Evolutionary conservation across 2,888 invertebrate genomes (phyloP).

Genomic region (Pandemis cinnamomeana): DNA sequence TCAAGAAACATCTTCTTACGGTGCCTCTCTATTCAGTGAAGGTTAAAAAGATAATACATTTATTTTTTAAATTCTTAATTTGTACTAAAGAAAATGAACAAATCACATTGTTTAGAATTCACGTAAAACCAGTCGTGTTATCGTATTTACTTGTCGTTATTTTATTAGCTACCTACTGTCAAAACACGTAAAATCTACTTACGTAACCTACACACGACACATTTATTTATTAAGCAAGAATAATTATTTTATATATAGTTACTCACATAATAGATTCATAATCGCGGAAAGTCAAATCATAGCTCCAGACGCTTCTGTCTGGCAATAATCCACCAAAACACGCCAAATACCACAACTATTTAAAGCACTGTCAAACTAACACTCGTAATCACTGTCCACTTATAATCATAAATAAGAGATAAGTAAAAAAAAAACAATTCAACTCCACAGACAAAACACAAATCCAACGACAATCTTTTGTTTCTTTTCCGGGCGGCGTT

Average conservation of each 20-base stretch:
- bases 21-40: too few species aligned
- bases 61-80: too few species aligned
- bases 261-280: constrained; percentile 30
- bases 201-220: neutral
- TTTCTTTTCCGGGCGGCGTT: neutral
- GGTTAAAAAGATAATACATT: too few species aligned
- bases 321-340: constrained; percentile 34
- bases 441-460: neutral
- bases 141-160: neutral
- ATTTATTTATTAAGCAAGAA: neutral
- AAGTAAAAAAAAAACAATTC: constrained; percentile 7
- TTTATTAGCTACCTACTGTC: neutral
- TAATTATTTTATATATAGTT: neutral
- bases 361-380: constrained; percentile 18
- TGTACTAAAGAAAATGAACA: neutral
- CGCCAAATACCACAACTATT: constrained; percentile 31
- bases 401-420: constrained; percentile 19
- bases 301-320: constrained; percentile 3
- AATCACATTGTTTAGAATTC: neutral
- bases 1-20: too few species aligned
- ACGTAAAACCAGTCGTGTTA: neutral
- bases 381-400: constrained; percentile 8
- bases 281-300: constrained; percentile 4
- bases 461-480: neutral
- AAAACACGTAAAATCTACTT: neutral